Evolutionary conservation across 30 jellyfish, hydroid and myxozoan species (phyloP), one percentile per base, ranked within the genome.

Genomic region (Cassiopea andromeda): DNA sequence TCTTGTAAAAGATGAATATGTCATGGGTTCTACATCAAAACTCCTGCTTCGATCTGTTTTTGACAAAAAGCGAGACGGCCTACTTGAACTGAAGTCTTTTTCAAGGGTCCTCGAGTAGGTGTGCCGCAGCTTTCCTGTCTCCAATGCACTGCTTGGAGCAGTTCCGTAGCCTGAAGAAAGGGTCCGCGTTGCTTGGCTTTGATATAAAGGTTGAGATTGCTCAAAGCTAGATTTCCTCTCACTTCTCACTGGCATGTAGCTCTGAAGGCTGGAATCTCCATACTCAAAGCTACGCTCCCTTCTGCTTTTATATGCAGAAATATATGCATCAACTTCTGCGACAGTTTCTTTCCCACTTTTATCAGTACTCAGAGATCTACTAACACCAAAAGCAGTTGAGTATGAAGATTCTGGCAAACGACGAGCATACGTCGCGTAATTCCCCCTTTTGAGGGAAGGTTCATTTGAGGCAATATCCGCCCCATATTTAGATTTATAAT

Each of bases 321-420:
- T 87, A 78, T 77, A 87, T 1, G 94, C 94, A 70, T 87, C 89
- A 46, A 87, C 94, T 69, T 87, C 94, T 18, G 87, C 90, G 46
- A 87, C 94, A 1, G 94, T 72, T 46, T 87, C 90, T 54, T 79
- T 77, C 43, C 87, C 94, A 49, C 90, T 87, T 64, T 87, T 59
- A 44, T 77, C 94, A 1, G 82, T n/a, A 15, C 60, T 74, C 15
- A 75, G 61, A 12, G 88, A 50, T 60, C 84, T 64, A 49, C 75
- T 12, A 18, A 70, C 27, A 43, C 46, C 61, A 4, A 73, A 85
- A 38, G 93, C 81, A 44, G 81, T 70, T 2, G 93, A 60, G 18
- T 58, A 85, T 0, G 93, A 50, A 9, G 69, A 44, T 8, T 85
- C 93, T 10, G 81, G 72, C 3, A 70, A 73, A 9, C 82, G 60